phyloP scores from a whole-genome alignment of 2,797 vertebrate species.

The Uromys caudimaculatus region DNA sequence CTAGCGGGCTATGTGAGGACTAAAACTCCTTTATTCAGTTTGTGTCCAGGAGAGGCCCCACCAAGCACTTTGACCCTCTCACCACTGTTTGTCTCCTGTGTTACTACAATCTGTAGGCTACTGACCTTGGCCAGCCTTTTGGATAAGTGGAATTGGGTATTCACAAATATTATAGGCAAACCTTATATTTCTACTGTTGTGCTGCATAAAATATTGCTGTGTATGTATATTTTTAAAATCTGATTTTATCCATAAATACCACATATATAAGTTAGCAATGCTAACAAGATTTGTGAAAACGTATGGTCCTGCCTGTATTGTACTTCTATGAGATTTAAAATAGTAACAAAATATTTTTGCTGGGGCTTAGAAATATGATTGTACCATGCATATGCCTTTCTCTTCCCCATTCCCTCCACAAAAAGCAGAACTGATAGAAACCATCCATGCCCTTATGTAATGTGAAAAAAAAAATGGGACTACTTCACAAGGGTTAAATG shows the following conservation, averaged over 20 bases:
- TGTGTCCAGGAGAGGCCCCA: not conserved
- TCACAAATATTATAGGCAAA: not conserved
- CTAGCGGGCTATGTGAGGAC: not conserved
- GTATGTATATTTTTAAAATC: not conserved
- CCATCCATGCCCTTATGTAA: conserved; percentile 18
- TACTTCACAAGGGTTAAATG: conserved; percentile 77
- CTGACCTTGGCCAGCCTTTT: not conserved
- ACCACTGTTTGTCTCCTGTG: not conserved
- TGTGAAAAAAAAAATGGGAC: conserved; percentile 66
- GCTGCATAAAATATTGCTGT: conserved; percentile 18
- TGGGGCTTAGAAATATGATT: conserved; percentile 9
- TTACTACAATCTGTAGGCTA: not conserved
- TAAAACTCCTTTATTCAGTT: not conserved
- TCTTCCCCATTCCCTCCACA: not conserved
- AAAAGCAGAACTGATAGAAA: conserved; percentile 60
- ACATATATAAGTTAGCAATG: conserved; percentile 51
- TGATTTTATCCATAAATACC: conserved; percentile 28
- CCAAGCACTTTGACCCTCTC: not conserved
- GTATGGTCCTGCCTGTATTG: not conserved
- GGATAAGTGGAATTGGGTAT: conserved; percentile 19
- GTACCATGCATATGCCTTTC: not conserved
- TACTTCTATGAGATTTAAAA: conserved; percentile 52
- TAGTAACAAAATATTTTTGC: conserved; percentile 28
- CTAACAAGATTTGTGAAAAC: conserved; percentile 55
- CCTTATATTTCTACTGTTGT: conserved; percentile 1